A percentile compares a stretch with the other conserved stretches of the same genome.
Conservation (phyloP, 2,888 invertebrate species). For the Parnassius orleans region DNA sequence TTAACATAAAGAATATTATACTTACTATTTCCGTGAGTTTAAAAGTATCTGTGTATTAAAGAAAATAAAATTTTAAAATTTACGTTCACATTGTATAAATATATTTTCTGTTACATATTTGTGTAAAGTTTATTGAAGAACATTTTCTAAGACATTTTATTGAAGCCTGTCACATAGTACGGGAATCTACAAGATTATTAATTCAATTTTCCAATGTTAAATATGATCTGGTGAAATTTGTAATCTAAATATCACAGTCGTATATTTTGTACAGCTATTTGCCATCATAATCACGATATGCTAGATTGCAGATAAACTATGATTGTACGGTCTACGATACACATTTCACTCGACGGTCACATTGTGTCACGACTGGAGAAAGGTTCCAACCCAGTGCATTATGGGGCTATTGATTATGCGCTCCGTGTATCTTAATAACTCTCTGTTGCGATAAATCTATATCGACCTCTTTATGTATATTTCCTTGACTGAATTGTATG, state of each 20-base stretch:
- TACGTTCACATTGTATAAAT: no score
- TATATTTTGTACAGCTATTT: background rate
- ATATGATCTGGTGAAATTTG: no score
- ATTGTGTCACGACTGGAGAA: conserved; percentile 24
- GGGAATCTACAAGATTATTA: no score
- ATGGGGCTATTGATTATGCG: conserved; percentile 16
- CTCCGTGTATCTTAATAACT: conserved; percentile 6
- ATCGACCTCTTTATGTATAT: conserved; percentile 1
- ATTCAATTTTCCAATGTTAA: no score
- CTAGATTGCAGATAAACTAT: conserved; percentile 4
- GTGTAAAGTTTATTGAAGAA: no score
- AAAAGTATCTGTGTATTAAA: no score
- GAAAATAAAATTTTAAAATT: no score
- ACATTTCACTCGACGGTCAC: conserved; percentile 12
- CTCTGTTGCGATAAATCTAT: conserved; percentile 6
- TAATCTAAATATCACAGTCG: background rate
- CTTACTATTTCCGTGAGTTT: no score
- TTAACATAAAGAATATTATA: no score
- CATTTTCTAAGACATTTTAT: no score
- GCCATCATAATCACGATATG: conserved; percentile 7
- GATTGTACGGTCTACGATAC: conserved; percentile 9
- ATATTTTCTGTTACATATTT: no score
- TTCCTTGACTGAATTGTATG: conserved; percentile 1
- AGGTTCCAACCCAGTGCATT: conserved; percentile 17
- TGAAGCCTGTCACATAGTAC: no score